These are phyloP conservation scores for Drosophila falleni DNA, from an alignment of 2,888 invertebrate species.

Conservation along the genomic window DNA sequence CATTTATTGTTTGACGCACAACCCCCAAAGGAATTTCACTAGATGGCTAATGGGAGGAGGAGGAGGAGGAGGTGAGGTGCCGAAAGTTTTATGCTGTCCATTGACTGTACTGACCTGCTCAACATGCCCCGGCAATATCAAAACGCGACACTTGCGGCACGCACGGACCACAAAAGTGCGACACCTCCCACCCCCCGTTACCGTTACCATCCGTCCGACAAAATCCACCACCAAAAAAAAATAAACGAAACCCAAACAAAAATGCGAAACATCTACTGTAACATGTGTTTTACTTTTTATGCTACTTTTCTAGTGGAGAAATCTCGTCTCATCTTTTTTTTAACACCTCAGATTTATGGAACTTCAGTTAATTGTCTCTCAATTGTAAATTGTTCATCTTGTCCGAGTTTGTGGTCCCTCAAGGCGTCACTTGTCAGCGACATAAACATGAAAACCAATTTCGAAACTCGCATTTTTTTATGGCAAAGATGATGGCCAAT, in stretches of 20 bases:
- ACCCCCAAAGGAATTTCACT: slow-evolving; percentile 25
- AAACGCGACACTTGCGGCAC: slow-evolving; percentile 61
- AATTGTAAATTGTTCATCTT: slow-evolving; percentile 68
- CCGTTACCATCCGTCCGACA: slow-evolving; percentile 15
- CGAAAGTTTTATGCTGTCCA: slow-evolving; percentile 46
- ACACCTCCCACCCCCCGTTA: not conserved
- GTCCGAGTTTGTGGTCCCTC: slow-evolving; percentile 38
- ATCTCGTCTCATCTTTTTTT: slow-evolving; percentile 50
- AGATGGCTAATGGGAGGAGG: not conserved
- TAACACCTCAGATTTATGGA: slow-evolving; percentile 75
- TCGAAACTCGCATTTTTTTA: slow-evolving; percentile 57
- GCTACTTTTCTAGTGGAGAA: slow-evolving; percentile 22
- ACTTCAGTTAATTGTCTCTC: slow-evolving; percentile 69
- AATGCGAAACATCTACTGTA: slow-evolving; percentile 26
- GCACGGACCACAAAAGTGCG: slow-evolving; percentile 57
- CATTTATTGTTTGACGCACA: slow-evolving; percentile 68
- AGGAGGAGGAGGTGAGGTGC: not conserved
- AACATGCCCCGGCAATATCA: slow-evolving; percentile 46
- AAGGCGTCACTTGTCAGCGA: slow-evolving; percentile 64
- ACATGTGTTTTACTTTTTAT: slow-evolving; percentile 66
- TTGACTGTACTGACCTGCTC: slow-evolving; percentile 57
- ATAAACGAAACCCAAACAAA: slow-evolving; percentile 12
- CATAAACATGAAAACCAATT: slow-evolving; percentile 64
- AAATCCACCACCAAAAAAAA: slow-evolving; percentile 67
- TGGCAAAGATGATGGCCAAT: slow-evolving; percentile 72